Evolutionary conservation across 2,888 invertebrate species (phyloP).

Genomic region (Chelonus formosanus): DNA sequence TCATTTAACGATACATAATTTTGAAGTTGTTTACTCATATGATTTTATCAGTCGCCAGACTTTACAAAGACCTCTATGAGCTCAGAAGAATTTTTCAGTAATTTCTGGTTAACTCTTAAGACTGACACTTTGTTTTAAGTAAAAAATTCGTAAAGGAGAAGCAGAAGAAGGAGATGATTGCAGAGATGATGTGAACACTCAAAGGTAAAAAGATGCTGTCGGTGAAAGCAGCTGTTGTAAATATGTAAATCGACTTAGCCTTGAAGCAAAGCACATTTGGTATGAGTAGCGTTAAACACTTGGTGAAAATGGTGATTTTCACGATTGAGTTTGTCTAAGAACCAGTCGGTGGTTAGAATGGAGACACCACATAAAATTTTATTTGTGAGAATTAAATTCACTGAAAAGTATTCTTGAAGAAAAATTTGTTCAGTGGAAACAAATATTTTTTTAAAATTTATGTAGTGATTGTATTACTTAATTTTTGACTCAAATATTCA

Average conservation of each 20-base stretch:
- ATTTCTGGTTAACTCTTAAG: too few species aligned
- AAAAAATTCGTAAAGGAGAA: neutral
- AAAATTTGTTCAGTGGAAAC: neutral
- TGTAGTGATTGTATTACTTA: too few species aligned
- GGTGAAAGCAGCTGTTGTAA: slow-evolving; percentile 40
- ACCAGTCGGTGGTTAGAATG: slow-evolving; percentile 8
- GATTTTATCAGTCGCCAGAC: too few species aligned
- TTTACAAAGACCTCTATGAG: too few species aligned
- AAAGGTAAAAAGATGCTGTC: slow-evolving; percentile 35
- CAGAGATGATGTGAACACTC: slow-evolving; percentile 20
- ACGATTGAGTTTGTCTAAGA: slow-evolving; percentile 20
- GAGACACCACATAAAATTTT: neutral
- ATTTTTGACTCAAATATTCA: too few species aligned
- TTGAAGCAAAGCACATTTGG: slow-evolving; percentile 22
- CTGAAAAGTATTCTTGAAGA: neutral
- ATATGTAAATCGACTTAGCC: slow-evolving; percentile 48
- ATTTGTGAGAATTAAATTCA: slow-evolving; percentile 4
- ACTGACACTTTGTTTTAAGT: too few species aligned
- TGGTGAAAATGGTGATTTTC: slow-evolving; percentile 40
- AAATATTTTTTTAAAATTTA: neutral
- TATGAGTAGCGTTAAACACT: slow-evolving; percentile 43
- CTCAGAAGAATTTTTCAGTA: too few species aligned
- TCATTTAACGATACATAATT: too few species aligned
- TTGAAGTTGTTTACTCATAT: too few species aligned
- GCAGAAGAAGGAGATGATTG: slow-evolving; percentile 15